Conservation (phyloP, 2,797 vertebrate species). For the Smutsia gigantea region DNA sequence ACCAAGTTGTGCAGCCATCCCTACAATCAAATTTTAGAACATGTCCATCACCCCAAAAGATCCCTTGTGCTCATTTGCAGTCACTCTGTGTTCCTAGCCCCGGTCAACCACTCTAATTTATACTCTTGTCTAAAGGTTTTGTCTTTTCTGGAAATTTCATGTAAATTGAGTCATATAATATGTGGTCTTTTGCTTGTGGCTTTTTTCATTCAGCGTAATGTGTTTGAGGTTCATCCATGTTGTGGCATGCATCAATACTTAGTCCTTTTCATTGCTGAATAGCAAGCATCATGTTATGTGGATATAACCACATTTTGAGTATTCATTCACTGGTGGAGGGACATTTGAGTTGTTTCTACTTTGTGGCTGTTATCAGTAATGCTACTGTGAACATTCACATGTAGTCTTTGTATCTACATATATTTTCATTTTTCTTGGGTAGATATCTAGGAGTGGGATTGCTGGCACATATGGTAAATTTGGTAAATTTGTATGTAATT, state of each 20-base stretch:
- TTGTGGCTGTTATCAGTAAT: background rate
- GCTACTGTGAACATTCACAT: background rate
- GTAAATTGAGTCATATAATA: background rate
- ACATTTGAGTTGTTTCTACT: background rate
- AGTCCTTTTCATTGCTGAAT: background rate
- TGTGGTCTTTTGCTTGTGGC: background rate
- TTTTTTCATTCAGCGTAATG: background rate
- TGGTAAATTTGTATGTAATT: background rate
- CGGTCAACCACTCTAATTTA: background rate
- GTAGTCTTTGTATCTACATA: background rate
- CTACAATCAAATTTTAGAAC: background rate
- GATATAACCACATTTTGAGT: background rate
- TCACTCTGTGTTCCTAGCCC: background rate
- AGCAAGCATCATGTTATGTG: background rate
- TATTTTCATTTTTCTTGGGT: conserved; percentile 9
- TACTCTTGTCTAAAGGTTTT: background rate
- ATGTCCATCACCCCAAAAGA: background rate
- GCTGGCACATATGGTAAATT: background rate
- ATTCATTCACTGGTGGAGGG: background rate
- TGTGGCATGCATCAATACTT: background rate
- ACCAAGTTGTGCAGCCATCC: background rate
- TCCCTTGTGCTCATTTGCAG: background rate
- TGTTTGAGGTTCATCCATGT: background rate
- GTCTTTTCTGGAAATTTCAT: background rate
- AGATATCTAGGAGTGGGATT: no score